Base-by-base conservation (phyloP, 2,888 invertebrate genomes). In the Harpalus rufipes region DNA sequence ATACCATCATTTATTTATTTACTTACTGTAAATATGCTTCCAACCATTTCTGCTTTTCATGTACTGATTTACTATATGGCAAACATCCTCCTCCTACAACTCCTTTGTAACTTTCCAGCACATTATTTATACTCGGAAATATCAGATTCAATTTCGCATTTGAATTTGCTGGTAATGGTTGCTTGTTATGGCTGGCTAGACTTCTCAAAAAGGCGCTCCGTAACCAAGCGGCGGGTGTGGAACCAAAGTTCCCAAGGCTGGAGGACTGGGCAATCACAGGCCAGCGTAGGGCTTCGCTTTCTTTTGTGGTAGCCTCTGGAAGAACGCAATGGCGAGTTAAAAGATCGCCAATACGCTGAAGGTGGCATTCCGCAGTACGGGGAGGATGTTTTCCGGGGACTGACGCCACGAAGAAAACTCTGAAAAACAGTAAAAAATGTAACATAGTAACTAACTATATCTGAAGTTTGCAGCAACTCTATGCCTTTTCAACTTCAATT, bases 241-340 rank as follows among this genome's bases (percentile, higher is more conserved):
- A 92, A 0, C 98, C 98, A 79, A 97, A 93, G 86, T 95, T 96
- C 25, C 98, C 99, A 59, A 99, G 95, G 87, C 98, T 98, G 41
- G 98, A 98, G 83, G 97, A 96, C 91, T 99, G 98, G 0, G 96
- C 96, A 2, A 97, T 90, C 0, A 98, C 92, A 14, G 95, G 94
- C 94, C 96, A 96, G 7, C 89, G 88, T 0, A 89, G 87, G 8
- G 91, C 91, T 87, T 94, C 92, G 0, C 89, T 89, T 0, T 92
- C 88, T 0, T 93, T 91, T 0, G 93, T 88, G 0, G 90, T 89
- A 32, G 89, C 88, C 0, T 91, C 89, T 32, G 90, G 91, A 86
- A 92, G 88, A 59, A 89, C 90, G 51, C 95, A 95, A 89, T 97
- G 93, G 86, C 94, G 93, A 3, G 93, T 92, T 8, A 98, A 90